These are phyloP conservation scores for Cephalopholis sonnerati DNA, from an alignment of 2,113 vertebrate genomes.

Conservation along the genomic window DNA sequence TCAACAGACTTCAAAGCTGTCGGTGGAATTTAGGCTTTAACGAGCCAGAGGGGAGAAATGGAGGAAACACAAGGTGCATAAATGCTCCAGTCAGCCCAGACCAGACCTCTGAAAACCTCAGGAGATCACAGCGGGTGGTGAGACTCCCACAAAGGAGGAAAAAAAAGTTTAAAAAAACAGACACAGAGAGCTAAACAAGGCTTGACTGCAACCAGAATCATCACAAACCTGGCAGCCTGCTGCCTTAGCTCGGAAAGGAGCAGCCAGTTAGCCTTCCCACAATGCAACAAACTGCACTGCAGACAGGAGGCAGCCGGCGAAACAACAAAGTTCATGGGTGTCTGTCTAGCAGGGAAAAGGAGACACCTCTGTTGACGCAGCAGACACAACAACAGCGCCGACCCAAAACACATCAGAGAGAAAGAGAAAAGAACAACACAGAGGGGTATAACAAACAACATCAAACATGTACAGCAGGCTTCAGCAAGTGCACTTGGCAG, in stretches of 20 bases:
- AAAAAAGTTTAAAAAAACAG: background rate
- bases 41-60: conserved; percentile 67
- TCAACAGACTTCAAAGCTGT: conserved; percentile 75
- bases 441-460: conserved; percentile 55
- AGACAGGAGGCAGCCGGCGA: conserved; percentile 39
- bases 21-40: conserved; percentile 78
- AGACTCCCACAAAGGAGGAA: conserved; percentile 42
- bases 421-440: conserved; percentile 18
- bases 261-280: conserved; percentile 54
- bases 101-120: conserved; percentile 62
- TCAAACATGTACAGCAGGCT: conserved; percentile 60
- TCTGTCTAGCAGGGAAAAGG: conserved; percentile 35
- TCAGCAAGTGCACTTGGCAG: conserved; percentile 66
- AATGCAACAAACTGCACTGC: conserved; percentile 35
- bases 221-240: conserved; percentile 30
- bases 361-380: conserved; percentile 38
- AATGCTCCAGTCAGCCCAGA: conserved; percentile 64
- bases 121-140: conserved; percentile 59
- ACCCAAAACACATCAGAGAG: conserved; percentile 46
- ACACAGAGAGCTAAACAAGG: conserved; percentile 17
- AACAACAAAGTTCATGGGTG: conserved; percentile 46
- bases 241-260: conserved; percentile 4
- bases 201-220: conserved; percentile 30
- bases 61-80: conserved; percentile 72
- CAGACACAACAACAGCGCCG: conserved; percentile 46